Percentiles rank a stretch among this genome's conserved stretches.
Conservation (phyloP, 2,888 invertebrate genomes). For the Xanthorhoe spadicearia region DNA sequence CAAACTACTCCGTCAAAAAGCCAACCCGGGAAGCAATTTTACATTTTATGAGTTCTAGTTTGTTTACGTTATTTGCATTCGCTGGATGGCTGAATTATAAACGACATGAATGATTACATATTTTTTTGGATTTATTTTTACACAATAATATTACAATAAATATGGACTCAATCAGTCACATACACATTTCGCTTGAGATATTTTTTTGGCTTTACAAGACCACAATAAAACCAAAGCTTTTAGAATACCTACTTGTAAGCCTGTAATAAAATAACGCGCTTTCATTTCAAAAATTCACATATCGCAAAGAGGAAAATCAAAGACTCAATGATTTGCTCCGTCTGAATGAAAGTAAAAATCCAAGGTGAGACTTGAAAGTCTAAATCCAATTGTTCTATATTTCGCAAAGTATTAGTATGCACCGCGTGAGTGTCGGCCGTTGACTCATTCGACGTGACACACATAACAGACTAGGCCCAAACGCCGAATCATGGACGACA, state of each 20-base stretch:
- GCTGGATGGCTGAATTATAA: not conserved
- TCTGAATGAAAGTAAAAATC: slow-evolving; percentile 45
- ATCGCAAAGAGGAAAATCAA: slow-evolving; percentile 5
- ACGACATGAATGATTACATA: not conserved
- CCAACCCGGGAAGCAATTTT: no score
- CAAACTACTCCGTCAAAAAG: no score
- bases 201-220: not conserved
- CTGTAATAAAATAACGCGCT: no score
- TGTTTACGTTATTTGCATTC: no score
- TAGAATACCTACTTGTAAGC: no score
- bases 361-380: slow-evolving; percentile 36
- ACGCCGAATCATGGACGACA: slow-evolving; percentile 15
- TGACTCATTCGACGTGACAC: slow-evolving; percentile 53
- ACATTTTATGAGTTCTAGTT: no score
- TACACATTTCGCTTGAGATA: no score
- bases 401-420: slow-evolving; percentile 60
- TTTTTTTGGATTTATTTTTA: not conserved
- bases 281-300: not conserved
- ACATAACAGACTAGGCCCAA: slow-evolving; percentile 34
- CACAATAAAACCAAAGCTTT: not conserved
- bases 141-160: no score
- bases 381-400: slow-evolving; percentile 50
- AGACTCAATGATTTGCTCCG: slow-evolving; percentile 12
- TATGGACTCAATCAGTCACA: no score
- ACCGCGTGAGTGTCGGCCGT: slow-evolving; percentile 42